Evolutionary conservation across 2,797 vertebrate genomes (phyloP).

Genomic region (Acanthurus lineatus): DNA sequence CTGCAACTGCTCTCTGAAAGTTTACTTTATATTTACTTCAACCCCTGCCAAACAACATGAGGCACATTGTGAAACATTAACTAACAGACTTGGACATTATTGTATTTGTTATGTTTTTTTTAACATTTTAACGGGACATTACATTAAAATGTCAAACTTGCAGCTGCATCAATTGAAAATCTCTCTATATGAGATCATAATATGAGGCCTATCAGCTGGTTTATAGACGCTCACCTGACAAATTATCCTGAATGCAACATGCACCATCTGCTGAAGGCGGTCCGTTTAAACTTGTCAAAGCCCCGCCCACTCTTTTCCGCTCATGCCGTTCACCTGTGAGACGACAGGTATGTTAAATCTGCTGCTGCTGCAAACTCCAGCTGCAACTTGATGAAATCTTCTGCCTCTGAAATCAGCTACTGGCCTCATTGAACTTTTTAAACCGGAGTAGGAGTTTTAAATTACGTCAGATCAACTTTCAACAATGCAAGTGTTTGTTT

Average conservation of each 20-base stretch:
- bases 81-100: too few relatives aligned
- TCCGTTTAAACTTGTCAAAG: background rate
- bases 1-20: too few relatives aligned
- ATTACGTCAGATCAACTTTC: slow-evolving; percentile 2
- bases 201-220: background rate
- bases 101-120: too few relatives aligned
- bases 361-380: background rate
- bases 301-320: background rate
- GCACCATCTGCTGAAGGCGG: slow-evolving; percentile 10
- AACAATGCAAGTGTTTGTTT: background rate
- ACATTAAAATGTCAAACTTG: background rate
- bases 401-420: background rate
- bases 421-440: background rate
- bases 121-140: too few relatives aligned
- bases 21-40: too few relatives aligned
- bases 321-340: background rate
- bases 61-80: too few relatives aligned
- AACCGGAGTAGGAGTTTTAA: background rate
- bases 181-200: too few relatives aligned
- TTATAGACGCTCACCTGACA: background rate
- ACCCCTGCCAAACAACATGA: too few relatives aligned
- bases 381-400: background rate
- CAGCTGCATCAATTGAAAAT: background rate
- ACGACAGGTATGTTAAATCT: background rate
- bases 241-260: background rate